Evolutionary conservation across 1,140 invertebrate species (phyloP), one percentile per base, ranked within the genome.

Genomic region (Cherax destructor): DNA sequence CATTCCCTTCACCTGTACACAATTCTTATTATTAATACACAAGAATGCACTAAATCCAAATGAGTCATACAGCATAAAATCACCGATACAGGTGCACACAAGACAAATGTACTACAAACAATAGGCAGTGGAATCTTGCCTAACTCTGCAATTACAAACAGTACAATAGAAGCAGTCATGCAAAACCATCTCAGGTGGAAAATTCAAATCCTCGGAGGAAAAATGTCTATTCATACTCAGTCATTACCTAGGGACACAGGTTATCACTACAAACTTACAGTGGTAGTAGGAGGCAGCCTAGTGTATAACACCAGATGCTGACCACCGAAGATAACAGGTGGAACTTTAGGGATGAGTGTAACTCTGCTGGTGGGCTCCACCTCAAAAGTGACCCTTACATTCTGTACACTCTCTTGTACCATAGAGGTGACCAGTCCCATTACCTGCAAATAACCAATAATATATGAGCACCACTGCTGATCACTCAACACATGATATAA

Each of bases 351-450:
- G 4, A 91, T 50, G 24, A 91, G 78, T 9, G 16, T 74, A 18
- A 86, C 52, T 72, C 78, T 81, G 24, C 59, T 61, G n/a, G 90
- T 49, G 1, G 87, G 79, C n/a, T 92, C 92, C 21, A 89, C 59
- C 47, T 92, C 86, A 69, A 81, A 92, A 41, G 83, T n/a, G 6
- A 92, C 50, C 13, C 21, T 86, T 49, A 92, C 92, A 3, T 76
- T 49, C 10, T 86, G 92, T 11, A 89, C 76, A 74, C 56, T 89
- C 16, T 88, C 86, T 76, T 92, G 92, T 18, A 92, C 65, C 92
- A 92, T 92, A 18, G 87, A 86, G 50, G 59, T 59, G 81, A 92
- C 87, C 83, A 92, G 47, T 1, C 92, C 92, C 92, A 92, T 92
- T 74, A 92, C 92, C 92, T 92, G 61, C 1, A 21, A 65, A 65